Base-by-base conservation (phyloP, 2,113 vertebrate species). In the Nothobranchius kuhntae region DNA sequence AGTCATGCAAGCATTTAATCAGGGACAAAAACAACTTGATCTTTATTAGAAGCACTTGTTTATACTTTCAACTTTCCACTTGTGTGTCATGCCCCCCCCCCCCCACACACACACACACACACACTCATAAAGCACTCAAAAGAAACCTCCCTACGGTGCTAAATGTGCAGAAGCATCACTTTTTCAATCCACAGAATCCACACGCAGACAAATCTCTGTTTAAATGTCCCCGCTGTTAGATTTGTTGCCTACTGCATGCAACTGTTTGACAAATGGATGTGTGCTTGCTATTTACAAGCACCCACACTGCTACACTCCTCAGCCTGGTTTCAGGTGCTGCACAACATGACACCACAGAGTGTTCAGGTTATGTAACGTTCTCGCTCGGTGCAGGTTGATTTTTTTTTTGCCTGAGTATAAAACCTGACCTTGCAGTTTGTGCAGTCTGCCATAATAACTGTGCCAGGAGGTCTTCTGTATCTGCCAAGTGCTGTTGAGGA, bases 401-500 rank as follows among this genome's bases (percentile, higher is more conserved):
- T 5, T 40, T 40, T 6, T 40, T 40, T 47, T 40, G 66, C 45
- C 75, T 75, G n/a, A 42, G 65, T 26, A 54, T 63, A 59, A 76
- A 80, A 80, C 68, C 74, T 59, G 46, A 73, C 71, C n/a, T 30
- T 7, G 44, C 30, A 26, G 80, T 35, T 52, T 17, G 50, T 30
- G 50, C 52, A 68, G 60, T 68, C 57, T 51, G 57, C 6, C 1
- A 26, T 48, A 14, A 11, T 65, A 17, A 15, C 66, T 3, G 14
- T 66, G 61, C 64, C 74, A 65, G 71, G 67, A 77, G 65, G 73
- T 65, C 64, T 44, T 71, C 48, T 42, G 76, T 71, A 73, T 54
- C 48, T 83, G 83, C 77, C 80, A 76, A 68, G 53, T 42, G 53
- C 62, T 73, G 50, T 68, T 72, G 84, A 85, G 61, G 58, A 68